A percentile compares a stretch with the other conserved stretches of the same genome.
Conservation (phyloP, 2,797 vertebrate genomes). For the Mionectes olivaceus region DNA sequence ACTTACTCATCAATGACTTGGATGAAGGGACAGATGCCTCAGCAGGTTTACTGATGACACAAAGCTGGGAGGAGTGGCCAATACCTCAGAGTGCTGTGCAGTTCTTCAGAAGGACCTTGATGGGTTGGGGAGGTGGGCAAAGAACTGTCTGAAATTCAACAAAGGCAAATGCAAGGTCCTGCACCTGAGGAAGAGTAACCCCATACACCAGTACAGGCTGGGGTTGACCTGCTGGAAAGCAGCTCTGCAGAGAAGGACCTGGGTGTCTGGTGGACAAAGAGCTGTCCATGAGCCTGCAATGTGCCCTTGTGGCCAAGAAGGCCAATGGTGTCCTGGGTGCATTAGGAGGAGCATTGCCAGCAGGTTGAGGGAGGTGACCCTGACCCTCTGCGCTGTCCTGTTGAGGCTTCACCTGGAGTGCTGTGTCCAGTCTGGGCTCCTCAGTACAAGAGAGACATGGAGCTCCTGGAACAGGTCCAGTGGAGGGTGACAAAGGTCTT, state of each 20-base stretch:
- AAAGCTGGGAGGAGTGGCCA: background rate
- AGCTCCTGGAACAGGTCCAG: background rate
- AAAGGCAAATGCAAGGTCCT: background rate
- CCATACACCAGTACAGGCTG: background rate
- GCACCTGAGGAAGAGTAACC: accelerated
- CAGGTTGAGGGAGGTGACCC: accelerated
- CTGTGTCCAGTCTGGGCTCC: accelerated
- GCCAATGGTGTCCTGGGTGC: background rate
- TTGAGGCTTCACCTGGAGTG: background rate
- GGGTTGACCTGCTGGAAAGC: background rate
- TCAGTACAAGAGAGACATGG: accelerated
- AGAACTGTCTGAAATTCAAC: background rate
- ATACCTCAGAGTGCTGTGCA: background rate
- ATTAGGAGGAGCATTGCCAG: background rate
- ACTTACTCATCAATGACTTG: background rate
- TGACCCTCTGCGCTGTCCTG: background rate
- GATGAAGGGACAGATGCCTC: background rate
- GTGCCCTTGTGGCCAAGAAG: background rate
- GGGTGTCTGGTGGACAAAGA: background rate
- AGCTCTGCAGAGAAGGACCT: background rate
- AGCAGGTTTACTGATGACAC: background rate
- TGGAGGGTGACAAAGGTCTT: no score
- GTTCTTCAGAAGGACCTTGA: background rate
- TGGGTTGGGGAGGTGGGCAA: background rate
- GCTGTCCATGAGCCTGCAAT: background rate